Conservation (phyloP, 2,113 vertebrate genomes). For the Hippocampus mohnikei region DNA sequence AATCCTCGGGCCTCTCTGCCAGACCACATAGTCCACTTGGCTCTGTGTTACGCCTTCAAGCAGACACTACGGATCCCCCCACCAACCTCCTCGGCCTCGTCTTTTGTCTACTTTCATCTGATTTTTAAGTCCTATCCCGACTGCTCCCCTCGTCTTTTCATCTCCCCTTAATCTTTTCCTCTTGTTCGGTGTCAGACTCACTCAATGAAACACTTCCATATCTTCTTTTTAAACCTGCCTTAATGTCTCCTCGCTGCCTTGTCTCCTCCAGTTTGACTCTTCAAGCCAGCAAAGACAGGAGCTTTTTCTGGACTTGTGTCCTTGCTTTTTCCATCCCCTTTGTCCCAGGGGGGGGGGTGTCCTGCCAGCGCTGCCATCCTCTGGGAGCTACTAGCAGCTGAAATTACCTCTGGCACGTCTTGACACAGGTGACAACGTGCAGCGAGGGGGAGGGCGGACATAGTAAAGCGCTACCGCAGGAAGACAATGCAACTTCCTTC, state of each 20-base stretch:
- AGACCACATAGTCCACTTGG: slow-evolving; percentile 54
- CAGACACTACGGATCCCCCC: slow-evolving; percentile 30
- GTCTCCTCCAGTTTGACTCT: slow-evolving; percentile 39
- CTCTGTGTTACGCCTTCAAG: slow-evolving; percentile 54
- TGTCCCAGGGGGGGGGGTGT: slow-evolving; percentile 51
- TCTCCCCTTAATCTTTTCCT: slow-evolving; percentile 10
- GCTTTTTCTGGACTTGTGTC: slow-evolving; percentile 47
- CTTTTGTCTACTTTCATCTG: slow-evolving; percentile 39
- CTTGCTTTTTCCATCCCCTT: slow-evolving; percentile 49
- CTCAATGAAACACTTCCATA: slow-evolving; percentile 27
- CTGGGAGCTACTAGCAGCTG: slow-evolving; percentile 57
- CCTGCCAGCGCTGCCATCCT: slow-evolving; percentile 54
- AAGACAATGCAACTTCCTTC: slow-evolving; percentile 20
- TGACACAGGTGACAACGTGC: slow-evolving; percentile 65
- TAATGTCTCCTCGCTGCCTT: slow-evolving; percentile 14
- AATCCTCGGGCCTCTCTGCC: slow-evolving; percentile 64
- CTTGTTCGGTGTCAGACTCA: slow-evolving; percentile 22
- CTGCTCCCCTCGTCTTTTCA: slow-evolving; percentile 4
- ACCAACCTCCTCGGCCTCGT: slow-evolving; percentile 4
- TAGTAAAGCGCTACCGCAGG: slow-evolving; percentile 5
- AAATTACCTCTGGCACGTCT: slow-evolving; percentile 75
- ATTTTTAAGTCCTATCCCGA: slow-evolving; percentile 26
- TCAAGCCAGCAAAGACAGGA: slow-evolving; percentile 32
- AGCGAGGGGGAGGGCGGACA: slow-evolving; percentile 35
- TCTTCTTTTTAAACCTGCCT: slow-evolving; percentile 8